phyloP scores from a whole-genome alignment of 2,113 vertebrate species.

The Accipiter virgatus region DNA sequence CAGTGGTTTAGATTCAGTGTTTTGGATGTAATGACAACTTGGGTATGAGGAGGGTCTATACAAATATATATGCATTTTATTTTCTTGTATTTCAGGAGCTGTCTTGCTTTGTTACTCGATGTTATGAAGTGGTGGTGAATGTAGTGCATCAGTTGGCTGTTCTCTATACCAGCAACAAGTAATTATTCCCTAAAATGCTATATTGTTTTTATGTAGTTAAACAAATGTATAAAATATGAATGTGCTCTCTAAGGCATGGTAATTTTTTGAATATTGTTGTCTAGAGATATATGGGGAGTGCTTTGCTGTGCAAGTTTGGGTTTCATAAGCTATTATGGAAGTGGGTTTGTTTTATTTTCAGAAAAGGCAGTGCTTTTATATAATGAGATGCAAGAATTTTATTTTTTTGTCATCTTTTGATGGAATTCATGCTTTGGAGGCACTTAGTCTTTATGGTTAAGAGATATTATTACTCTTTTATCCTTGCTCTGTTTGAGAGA shows the following conservation, averaged over 20 bases:
- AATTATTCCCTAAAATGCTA: conserved; percentile 61
- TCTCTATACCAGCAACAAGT: conserved; percentile 96
- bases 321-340: neutral
- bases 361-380: neutral
- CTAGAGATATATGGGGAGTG: neutral
- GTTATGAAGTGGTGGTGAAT: conserved; percentile 95
- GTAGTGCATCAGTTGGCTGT: conserved; percentile 94
- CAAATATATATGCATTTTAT: neutral
- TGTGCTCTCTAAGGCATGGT: neutral
- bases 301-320: neutral
- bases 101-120: conserved; percentile 94
- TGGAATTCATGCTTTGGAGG: neutral
- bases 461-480: neutral
- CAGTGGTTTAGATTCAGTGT: neutral
- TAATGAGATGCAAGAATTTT: neutral
- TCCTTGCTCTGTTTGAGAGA: neutral
- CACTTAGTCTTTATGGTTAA: neutral
- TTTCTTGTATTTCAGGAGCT: conserved; percentile 85
- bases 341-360: neutral
- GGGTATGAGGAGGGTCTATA: neutral
- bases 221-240: neutral
- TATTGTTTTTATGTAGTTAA: neutral
- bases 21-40: neutral
- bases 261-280: neutral
- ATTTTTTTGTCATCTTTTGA: neutral